These are phyloP conservation scores for Sarcophaga peregrina DNA, from an alignment of 1,140 invertebrate genomes.

Conservation along the genomic window DNA sequence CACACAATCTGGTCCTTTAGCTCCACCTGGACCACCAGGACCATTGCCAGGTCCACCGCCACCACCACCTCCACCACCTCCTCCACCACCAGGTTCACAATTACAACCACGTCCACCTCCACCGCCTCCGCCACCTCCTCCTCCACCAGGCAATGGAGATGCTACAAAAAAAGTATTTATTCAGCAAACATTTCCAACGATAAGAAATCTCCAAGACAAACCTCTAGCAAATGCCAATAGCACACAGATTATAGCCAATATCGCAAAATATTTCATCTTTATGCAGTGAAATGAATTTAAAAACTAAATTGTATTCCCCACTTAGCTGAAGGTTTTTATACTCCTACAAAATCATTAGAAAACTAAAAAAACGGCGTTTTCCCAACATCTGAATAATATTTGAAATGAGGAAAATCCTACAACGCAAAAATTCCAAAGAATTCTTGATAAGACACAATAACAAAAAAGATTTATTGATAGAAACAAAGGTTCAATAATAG, in stretches of 20 bases:
- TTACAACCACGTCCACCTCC: conserved; percentile 1
- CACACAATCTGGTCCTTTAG: conserved; percentile 37
- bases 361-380: not conserved
- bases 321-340: conserved; percentile 20
- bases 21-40: conserved; percentile 41
- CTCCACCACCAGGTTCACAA: conserved; percentile 27
- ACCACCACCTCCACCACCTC: conserved; percentile 43
- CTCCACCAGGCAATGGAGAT: conserved; percentile 22
- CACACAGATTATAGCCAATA: not conserved
- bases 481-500: too few species aligned
- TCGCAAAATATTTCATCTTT: conserved; percentile 3
- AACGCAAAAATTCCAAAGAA: too few species aligned
- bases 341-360: not conserved
- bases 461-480: too few species aligned
- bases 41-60: conserved; percentile 43
- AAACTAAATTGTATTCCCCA: not conserved
- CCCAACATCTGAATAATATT: not conserved
- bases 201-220: not conserved
- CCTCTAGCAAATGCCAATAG: conserved; percentile 11
- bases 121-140: conserved; percentile 1
- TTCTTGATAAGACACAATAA: too few species aligned
- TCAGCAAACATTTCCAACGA: not conserved
- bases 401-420: not conserved
- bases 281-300: not conserved
- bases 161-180: not conserved